Base-by-base conservation (phyloP, 2,113 vertebrate species). In the Gnathonemus longibarbis region DNA sequence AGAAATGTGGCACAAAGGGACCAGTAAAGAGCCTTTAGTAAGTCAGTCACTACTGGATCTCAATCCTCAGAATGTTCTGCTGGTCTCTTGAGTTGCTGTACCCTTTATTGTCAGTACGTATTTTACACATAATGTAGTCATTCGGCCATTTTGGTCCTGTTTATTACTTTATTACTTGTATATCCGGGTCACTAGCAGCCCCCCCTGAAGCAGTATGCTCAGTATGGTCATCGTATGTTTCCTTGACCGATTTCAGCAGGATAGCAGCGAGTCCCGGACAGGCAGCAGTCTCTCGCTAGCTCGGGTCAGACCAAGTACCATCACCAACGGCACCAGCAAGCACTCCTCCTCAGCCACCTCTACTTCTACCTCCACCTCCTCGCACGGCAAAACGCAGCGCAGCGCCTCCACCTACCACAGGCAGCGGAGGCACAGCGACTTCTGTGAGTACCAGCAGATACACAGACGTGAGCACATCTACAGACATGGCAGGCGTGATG, bases 351-450 rank as follows among this genome's bases (percentile, higher is more conserved):
- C 95, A 89, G 52, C 91, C 0, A 94, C 96, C 62, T 94, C 95
- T 49, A 94, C 96, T 10, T 96, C 96, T 50, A 95, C 95, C 93
- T 94, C 96, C 88, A 95, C 96, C 85, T 95, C 96, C 90, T 94
- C 96, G 3, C 98, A 98, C 85, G 92, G 96, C 96, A 99, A 98
- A 95, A 96, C 96, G 88, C 98, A 97, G 88, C 96, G 98, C 62
- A 96, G 96, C 13, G 94, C 96, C 74, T 96, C 96, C 90, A 97
- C 97, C 31, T 98, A 99, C 93, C 98, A 98, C 94, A 96, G 97
- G 91, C 98, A 99, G 93, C 96, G 98, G 86, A 94, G 98, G 91
- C 97, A 98, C 94, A 98, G 98, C 0, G 98, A 99, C 94, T 98
- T 98, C 96, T 98, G 98, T 98, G 95, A 96, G 97, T 94, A 24